Conservation (phyloP, 2,888 invertebrate species). For the Drosophila barbarae region DNA sequence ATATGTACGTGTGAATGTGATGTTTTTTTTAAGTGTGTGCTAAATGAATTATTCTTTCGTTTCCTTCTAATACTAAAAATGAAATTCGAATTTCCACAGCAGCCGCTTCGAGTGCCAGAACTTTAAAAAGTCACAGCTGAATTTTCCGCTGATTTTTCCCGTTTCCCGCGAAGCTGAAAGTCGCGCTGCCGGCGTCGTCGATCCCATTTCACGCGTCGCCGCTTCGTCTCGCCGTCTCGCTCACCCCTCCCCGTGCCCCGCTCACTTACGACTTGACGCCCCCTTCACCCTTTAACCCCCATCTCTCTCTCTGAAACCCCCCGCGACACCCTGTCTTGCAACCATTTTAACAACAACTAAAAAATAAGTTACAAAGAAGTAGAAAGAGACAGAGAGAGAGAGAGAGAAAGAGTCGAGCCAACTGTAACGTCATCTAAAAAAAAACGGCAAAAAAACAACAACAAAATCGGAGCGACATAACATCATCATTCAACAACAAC, state of each 20-base stretch:
- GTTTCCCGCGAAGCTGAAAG: slow-evolving; percentile 31
- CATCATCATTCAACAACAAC: slow-evolving; percentile 14
- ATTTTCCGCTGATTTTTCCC: slow-evolving; percentile 25
- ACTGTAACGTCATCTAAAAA: slow-evolving; percentile 44
- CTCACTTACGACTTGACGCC: slow-evolving; percentile 23
- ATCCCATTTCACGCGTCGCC: slow-evolving; percentile 56
- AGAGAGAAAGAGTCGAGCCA: slow-evolving; percentile 31
- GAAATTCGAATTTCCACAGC: slow-evolving; percentile 16
- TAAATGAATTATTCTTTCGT: neutral
- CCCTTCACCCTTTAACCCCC: slow-evolving; percentile 15
- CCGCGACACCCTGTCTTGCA: slow-evolving; percentile 21
- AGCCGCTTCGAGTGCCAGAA: slow-evolving; percentile 27
- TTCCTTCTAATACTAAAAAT: neutral
- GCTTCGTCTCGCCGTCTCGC: slow-evolving; percentile 56
- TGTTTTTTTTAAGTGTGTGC: slow-evolving; percentile 3
- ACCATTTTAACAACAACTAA: slow-evolving; percentile 5
- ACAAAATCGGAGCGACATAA: slow-evolving; percentile 17
- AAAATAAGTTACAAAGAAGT: slow-evolving; percentile 4
- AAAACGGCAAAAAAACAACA: slow-evolving; percentile 11
- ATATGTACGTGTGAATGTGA: neutral
- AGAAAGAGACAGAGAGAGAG: slow-evolving; percentile 1
- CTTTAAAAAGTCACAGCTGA: slow-evolving; percentile 27
- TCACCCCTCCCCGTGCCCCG: slow-evolving; percentile 35
- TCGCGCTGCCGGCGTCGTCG: slow-evolving; percentile 36
- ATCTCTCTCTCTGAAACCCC: slow-evolving; percentile 30